phyloP scores from a whole-genome alignment of 2,113 vertebrate genomes.

The Indri indri region DNA sequence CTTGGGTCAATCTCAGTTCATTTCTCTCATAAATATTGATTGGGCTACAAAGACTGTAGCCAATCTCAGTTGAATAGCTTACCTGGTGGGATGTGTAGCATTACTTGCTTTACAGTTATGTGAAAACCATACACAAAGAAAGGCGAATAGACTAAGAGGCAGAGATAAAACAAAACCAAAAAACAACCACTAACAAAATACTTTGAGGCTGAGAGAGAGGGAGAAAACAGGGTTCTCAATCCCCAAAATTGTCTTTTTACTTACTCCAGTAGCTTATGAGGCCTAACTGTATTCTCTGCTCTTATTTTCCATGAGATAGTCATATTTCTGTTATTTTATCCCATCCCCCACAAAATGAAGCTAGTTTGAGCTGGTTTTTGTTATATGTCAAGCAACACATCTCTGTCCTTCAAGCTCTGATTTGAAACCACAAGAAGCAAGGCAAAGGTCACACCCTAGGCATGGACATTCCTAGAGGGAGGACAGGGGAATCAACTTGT shows the following conservation, averaged over 20 bases:
- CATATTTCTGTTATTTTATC: not conserved
- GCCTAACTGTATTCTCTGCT: not conserved
- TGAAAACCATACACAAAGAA: not conserved
- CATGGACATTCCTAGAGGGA: rapidly evolving
- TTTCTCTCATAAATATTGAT: not conserved
- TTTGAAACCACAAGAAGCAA: not conserved
- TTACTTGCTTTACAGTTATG: not conserved
- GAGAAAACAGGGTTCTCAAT: not conserved
- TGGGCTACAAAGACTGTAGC: not conserved
- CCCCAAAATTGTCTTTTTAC: not conserved
- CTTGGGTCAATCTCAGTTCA: not conserved
- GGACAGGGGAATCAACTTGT: not conserved
- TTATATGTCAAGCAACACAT: not conserved
- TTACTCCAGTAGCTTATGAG: not conserved
- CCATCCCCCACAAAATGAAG: not conserved
- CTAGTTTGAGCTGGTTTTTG: not conserved
- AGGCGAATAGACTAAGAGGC: not conserved
- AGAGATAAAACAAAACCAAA: not conserved
- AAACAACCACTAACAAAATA: not conserved
- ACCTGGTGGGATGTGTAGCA: not conserved
- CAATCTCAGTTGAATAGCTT: not conserved
- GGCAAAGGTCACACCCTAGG: not conserved
- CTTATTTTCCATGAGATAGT: not conserved
- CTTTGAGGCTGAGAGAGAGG: not conserved
- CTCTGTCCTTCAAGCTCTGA: not conserved